Evolutionary conservation across 2,797 vertebrate genomes (phyloP).

Genomic region (Chelidonichthys spinosus): DNA sequence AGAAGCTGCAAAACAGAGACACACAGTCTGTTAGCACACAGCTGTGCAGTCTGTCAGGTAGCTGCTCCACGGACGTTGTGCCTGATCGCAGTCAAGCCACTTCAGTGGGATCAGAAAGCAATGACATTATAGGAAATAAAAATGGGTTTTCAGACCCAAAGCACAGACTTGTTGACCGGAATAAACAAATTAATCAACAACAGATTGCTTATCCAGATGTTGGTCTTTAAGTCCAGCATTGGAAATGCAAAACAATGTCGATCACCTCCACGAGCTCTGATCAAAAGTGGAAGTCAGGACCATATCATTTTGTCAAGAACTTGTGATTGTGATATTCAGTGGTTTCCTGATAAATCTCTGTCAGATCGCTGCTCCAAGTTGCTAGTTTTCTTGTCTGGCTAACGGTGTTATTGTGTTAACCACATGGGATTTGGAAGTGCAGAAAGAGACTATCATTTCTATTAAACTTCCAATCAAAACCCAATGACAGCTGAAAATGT

Average conservation of each 20-base stretch:
- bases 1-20: slow-evolving; percentile 59
- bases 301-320: not conserved
- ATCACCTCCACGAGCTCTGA: slow-evolving; percentile 8
- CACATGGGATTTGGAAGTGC: not conserved
- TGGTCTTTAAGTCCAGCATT: slow-evolving; percentile 12
- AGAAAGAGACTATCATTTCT: not conserved
- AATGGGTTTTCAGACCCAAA: not conserved
- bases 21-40: slow-evolving; percentile 60
- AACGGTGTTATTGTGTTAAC: not conserved
- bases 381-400: not conserved
- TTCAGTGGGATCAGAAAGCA: not conserved
- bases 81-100: not conserved
- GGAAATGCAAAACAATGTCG: not conserved
- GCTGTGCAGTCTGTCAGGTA: slow-evolving; percentile 33
- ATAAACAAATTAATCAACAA: not conserved
- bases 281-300: not conserved
- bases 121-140: not conserved
- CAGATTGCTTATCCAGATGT: slow-evolving; percentile 33
- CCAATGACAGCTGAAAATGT: not conserved
- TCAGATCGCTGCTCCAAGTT: not conserved
- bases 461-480: not conserved
- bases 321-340: not conserved
- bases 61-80: slow-evolving; percentile 2
- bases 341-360: slow-evolving; percentile 1
- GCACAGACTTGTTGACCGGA: slow-evolving; percentile 4